Base-by-base conservation (phyloP, 2,888 invertebrate genomes). In the Agriopis aurantiaria region DNA sequence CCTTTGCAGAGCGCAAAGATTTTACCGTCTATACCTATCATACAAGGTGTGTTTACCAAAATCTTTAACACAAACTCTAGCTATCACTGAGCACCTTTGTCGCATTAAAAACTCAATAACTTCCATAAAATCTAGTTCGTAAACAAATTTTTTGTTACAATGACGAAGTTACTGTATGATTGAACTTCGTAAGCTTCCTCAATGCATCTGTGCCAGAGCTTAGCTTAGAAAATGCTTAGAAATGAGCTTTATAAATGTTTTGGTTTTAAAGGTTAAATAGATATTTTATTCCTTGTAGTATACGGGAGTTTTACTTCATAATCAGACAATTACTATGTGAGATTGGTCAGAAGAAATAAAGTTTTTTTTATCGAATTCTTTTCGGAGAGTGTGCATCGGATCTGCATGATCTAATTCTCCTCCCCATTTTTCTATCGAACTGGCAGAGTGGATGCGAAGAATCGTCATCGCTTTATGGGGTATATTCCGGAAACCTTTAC, bases 11-110 rank as follows among this genome's bases (percentile, higher is more conserved):
- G 53, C 61, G 67, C 9, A 61, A 45, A 43, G 10, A 58, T 45
- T 48, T 17, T 68, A 68, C 45, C 14, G 33, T 55, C 55, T 9
- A n/a, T 23, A 41, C 23, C 41, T 40, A 59, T 59, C 64, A 64
- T 53, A 56, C 41, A 43, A 61, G 53, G 48, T 63, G 62, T 72
- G 67, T 69, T 72, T 72, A 65, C 66, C 56, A 8, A 67, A 41
- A 69, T 64, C 59, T 65, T 69, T 69, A 72, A 48, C 60, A 66
- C 66, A 46, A 69, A 14, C 46, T 57, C 33, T 58, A 40, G 14
- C 8, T 12, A 8, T 45, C 12, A 49, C 6, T 8, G 9, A 9
- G 45, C 9, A 43, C 51, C 68, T 41, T 40, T 62, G 46, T 68
- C 57, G 23, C 5, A 52, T 14, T 55, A n/a, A 57, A 57, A n/a